Evolutionary conservation across 2,888 invertebrate genomes (phyloP), one percentile per base, ranked within the genome.

Genomic region (Pediacus dermestoides): DNA sequence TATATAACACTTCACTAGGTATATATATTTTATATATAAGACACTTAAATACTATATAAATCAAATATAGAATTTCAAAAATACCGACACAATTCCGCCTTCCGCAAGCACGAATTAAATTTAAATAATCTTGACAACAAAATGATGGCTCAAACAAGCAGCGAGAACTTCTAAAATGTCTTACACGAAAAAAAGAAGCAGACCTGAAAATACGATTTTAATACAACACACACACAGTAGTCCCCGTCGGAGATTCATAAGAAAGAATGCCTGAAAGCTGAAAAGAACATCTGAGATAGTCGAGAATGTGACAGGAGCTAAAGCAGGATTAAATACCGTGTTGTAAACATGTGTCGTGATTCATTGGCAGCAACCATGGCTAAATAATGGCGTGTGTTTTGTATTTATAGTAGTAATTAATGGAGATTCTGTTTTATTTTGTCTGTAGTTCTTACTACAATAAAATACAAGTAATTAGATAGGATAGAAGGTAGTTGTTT

Each of bases 351-450:
- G 52, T 56, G 54, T 52, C 44, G 53, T 52, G 51, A 57, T 54
- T 53, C 55, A 54, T 52, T 53, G 50, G 50, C 48, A 50, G 36
- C 33, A 37, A 28, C 40, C 44, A 32, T 41, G 33, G 38, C 35
- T 44, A 44, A 55, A 50, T 46, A 52, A 57, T 50, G 50, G 51
- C 48, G 38, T 40, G 51, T 44, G 46, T 45, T 48, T 18, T 33
- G 48, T 57, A 55, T 57, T 57, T 55, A 57, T 53, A 50, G 52
- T 39, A 36, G 47, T 50, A 55, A 57, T 57, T 55, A 57, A 57
- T 55, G 48, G 43, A 37, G 22, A 45, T 37, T 36, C 46, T 42
- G 50, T 51, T 53, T 55, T 56, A 50, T 55, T 54, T 45, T 48
- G 46, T 49, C 47, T 51, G 45, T 25, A 31, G 39, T 35, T 42